Conservation (phyloP, 2,113 vertebrate genomes). For the Axis porcinus region DNA sequence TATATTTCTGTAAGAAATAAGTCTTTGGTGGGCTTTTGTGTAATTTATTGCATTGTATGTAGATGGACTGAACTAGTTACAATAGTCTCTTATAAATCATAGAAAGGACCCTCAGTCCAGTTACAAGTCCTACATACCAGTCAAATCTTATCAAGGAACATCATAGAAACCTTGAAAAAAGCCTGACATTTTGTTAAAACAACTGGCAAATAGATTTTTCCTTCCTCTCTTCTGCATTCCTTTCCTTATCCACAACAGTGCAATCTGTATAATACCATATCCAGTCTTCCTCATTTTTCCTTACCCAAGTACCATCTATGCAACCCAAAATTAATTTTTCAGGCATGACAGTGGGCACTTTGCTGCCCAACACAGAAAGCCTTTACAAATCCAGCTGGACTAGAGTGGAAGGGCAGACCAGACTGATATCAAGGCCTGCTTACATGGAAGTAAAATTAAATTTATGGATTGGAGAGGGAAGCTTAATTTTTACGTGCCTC, state of each 20-base stretch:
- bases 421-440: constrained; percentile 48
- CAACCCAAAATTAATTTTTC: constrained; percentile 72
- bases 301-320: constrained; percentile 62
- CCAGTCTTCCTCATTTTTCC: constrained; percentile 70
- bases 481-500: not conserved
- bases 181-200: constrained; percentile 77
- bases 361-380: constrained; percentile 25
- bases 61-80: constrained; percentile 70
- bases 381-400: constrained; percentile 62
- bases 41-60: constrained; percentile 70
- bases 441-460: constrained; percentile 61
- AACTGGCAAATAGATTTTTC: constrained; percentile 76
- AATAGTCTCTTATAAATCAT: constrained; percentile 74
- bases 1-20: constrained; percentile 63
- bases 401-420: constrained; percentile 40
- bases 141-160: constrained; percentile 69
- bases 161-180: constrained; percentile 77
- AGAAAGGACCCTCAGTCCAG: constrained; percentile 61
- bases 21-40: constrained; percentile 71
- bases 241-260: constrained; percentile 66
- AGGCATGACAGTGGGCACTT: constrained; percentile 59
- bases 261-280: constrained; percentile 70
- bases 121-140: constrained; percentile 60
- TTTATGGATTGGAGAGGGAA: constrained; percentile 66
- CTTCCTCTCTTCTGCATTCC: constrained; percentile 7